These are phyloP conservation scores for Microctonus brassicae DNA, from an alignment of 2,888 invertebrate species.

Conservation along the genomic window DNA sequence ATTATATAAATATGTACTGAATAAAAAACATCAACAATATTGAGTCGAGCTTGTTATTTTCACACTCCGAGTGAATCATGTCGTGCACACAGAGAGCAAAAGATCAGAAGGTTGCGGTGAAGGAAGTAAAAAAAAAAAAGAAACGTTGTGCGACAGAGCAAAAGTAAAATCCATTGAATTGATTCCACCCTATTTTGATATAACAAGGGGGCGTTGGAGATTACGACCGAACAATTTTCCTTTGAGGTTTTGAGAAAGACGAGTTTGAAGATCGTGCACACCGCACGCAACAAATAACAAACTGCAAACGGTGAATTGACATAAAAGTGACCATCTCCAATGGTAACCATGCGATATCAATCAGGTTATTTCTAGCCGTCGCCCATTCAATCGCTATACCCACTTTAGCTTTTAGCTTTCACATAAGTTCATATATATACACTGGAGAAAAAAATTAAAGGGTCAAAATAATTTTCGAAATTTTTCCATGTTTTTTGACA, in stretches of 20 bases:
- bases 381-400: too few species aligned
- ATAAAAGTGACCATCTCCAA: constrained; percentile 64
- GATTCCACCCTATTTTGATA: constrained; percentile 56
- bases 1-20: background rate
- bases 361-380: constrained; percentile 12
- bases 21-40: background rate
- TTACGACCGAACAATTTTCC: constrained; percentile 57
- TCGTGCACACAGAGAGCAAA: constrained; percentile 25
- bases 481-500: too few species aligned
- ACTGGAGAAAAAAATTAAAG: too few species aligned
- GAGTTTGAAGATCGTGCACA: constrained; percentile 48
- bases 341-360: constrained; percentile 55
- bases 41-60: constrained; percentile 64
- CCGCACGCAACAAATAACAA: constrained; percentile 18
- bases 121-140: constrained; percentile 45
- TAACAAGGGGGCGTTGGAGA: constrained; percentile 57
- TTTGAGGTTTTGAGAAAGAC: constrained; percentile 54
- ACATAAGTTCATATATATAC: too few species aligned
- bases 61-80: constrained; percentile 59
- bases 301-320: constrained; percentile 44
- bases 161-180: constrained; percentile 55
- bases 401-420: constrained; percentile 42
- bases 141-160: background rate
- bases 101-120: constrained; percentile 32
- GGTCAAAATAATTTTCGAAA: too few species aligned